Conservation (phyloP, 2,888 invertebrate species). For the Tillus elongatus region DNA sequence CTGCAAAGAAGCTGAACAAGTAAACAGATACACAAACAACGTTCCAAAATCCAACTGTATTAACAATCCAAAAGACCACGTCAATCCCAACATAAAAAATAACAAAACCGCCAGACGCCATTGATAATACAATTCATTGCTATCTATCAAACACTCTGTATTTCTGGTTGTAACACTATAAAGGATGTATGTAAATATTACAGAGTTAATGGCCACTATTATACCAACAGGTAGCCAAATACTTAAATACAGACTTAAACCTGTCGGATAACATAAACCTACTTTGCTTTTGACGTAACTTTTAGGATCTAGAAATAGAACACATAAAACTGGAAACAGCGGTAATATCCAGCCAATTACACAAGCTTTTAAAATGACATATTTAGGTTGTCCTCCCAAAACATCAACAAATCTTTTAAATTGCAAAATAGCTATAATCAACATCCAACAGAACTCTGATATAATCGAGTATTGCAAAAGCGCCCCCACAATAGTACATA, state of each 20-base stretch:
- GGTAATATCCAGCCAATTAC: constrained; percentile 57
- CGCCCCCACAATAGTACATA: constrained; percentile 51
- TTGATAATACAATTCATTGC: constrained; percentile 39
- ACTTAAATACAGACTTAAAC: constrained; percentile 47
- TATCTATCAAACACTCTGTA: constrained; percentile 23
- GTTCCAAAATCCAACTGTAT: constrained; percentile 36
- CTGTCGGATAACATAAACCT: constrained; percentile 48
- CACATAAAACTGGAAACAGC: constrained; percentile 44
- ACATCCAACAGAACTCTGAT: constrained; percentile 64
- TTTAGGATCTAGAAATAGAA: constrained; percentile 43
- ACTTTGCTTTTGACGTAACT: constrained; percentile 41
- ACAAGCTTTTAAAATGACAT: constrained; percentile 47
- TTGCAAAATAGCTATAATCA: constrained; percentile 58
- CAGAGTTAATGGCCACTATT: constrained; percentile 48
- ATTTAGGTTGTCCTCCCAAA: constrained; percentile 47
- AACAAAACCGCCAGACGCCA: constrained; percentile 49
- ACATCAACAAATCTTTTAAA: constrained; percentile 58
- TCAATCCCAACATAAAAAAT: constrained; percentile 52
- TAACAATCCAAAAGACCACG: constrained; percentile 51
- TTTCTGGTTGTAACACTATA: constrained; percentile 42
- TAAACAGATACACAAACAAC: constrained; percentile 44
- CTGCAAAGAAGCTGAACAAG: constrained; percentile 47
- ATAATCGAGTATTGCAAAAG: constrained; percentile 59
- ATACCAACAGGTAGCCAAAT: constrained; percentile 48
- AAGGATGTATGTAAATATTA: constrained; percentile 50